Percentiles rank a stretch among this genome's conserved stretches.
Evolutionary conservation across 2,888 invertebrate genomes (phyloP).

Genomic region (Papilio elwesi): DNA sequence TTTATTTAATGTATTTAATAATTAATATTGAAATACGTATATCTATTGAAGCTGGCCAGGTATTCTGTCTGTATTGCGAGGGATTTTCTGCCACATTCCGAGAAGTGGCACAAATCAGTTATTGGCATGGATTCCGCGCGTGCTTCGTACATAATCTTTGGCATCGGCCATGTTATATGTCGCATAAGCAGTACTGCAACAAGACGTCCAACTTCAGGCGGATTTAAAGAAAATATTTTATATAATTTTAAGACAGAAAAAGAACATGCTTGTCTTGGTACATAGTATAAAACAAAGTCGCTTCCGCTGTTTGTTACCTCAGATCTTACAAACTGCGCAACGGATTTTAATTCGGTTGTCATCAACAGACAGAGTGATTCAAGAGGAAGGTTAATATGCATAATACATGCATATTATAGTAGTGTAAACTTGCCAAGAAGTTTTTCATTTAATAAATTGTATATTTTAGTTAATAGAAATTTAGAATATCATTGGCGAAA

Average conservation of each 20-base stretch:
- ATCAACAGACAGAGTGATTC: too few species aligned
- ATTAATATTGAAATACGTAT: too few species aligned
- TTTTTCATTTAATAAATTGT: neutral
- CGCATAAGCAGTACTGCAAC: constrained; percentile 16
- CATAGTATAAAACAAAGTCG: too few species aligned
- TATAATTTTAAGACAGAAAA: too few species aligned
- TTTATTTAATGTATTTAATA: too few species aligned
- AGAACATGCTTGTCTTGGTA: too few species aligned
- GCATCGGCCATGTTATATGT: constrained; percentile 30
- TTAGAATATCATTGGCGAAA: neutral
- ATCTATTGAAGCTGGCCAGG: neutral
- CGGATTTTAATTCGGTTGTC: too few species aligned
- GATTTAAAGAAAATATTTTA: neutral
- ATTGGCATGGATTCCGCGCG: constrained; percentile 33
- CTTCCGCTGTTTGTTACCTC: too few species aligned
- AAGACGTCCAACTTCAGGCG: neutral
- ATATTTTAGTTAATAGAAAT: neutral
- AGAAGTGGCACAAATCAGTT: constrained; percentile 29
- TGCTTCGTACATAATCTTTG: constrained; percentile 27
- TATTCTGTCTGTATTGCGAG: neutral
- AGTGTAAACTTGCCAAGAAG: too few species aligned
- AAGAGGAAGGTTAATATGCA: too few species aligned
- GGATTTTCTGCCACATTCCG: constrained; percentile 6
- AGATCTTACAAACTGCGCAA: too few species aligned
- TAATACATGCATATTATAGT: too few species aligned